Evolutionary conservation across 2,888 invertebrate species (phyloP).

Genomic region (Carabus problematicus): DNA sequence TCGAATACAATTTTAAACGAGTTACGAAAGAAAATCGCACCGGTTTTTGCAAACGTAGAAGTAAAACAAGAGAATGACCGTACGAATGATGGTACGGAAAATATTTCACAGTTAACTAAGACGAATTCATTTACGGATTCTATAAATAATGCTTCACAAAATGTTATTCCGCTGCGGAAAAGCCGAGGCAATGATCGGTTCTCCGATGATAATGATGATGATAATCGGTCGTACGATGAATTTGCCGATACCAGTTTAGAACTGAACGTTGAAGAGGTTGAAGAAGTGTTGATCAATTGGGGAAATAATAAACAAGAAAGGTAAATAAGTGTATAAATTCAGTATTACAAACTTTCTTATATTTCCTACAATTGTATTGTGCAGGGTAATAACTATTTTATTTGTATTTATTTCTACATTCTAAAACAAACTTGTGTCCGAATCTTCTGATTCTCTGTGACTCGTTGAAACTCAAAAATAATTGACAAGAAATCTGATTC

Average conservation of each 20-base stretch:
- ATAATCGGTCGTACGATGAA: conserved; percentile 9
- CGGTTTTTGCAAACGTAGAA: conserved; percentile 15
- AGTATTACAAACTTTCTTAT: too few species aligned
- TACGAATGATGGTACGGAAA: conserved; percentile 3
- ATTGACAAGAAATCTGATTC: too few species aligned
- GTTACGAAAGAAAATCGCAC: conserved; percentile 19
- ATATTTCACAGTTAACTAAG: neutral
- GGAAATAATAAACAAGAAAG: conserved; percentile 24
- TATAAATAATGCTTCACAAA: conserved; percentile 21
- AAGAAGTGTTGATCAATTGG: conserved; percentile 34
- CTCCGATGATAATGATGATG: conserved; percentile 2
- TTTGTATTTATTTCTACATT: too few species aligned
- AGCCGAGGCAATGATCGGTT: neutral
- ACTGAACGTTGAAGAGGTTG: conserved; percentile 28
- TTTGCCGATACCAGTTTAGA: conserved; percentile 24
- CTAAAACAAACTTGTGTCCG: too few species aligned
- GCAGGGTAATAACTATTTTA: too few species aligned
- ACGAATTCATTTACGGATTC: neutral
- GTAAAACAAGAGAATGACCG: conserved; percentile 34
- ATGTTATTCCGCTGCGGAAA: conserved; percentile 36
- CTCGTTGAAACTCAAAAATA: too few species aligned
- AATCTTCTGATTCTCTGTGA: too few species aligned
- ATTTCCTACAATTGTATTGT: too few species aligned
- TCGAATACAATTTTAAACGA: neutral
- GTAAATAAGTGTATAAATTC: conserved; percentile 19